Conservation (phyloP, 2,888 invertebrate genomes). For the Polia nebulosa region DNA sequence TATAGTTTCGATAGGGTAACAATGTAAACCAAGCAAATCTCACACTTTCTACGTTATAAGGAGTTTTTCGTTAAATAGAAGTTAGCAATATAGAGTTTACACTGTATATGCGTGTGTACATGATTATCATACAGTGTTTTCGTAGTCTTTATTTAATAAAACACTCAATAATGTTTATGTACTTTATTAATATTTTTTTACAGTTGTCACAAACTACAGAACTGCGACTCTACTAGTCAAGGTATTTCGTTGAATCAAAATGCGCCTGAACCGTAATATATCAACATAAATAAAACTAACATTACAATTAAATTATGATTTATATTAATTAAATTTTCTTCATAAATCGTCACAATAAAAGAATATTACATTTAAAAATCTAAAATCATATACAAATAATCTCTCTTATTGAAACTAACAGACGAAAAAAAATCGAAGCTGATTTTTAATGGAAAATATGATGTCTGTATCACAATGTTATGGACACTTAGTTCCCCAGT, state of each 20-base stretch:
- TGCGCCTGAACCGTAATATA: conserved; percentile 84
- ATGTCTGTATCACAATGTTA: conserved; percentile 90
- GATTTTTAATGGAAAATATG: conserved; percentile 88
- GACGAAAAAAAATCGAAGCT: conserved; percentile 85
- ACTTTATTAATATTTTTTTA: conserved; percentile 87
- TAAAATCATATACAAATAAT: conserved; percentile 90
- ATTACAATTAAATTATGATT: conserved; percentile 83
- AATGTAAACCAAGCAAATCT: too few species aligned
- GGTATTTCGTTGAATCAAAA: conserved; percentile 87
- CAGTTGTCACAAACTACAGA: conserved; percentile 89
- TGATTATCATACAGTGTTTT: neutral
- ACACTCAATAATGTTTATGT: conserved; percentile 79
- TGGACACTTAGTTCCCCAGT: conserved; percentile 87
- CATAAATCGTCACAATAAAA: conserved; percentile 86
- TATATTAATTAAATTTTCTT: conserved; percentile 77
- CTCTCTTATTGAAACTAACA: conserved; percentile 87
- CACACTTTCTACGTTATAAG: too few species aligned
- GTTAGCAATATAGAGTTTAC: too few species aligned
- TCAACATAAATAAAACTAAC: conserved; percentile 87
- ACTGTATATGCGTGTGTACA: neutral
- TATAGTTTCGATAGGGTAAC: too few species aligned
- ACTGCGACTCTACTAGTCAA: conserved; percentile 88
- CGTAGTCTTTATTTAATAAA: conserved; percentile 66
- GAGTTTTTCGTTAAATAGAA: too few species aligned
- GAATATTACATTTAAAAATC: conserved; percentile 85